Percentiles rank a stretch among this genome's conserved stretches.
Conservation (phyloP, 2,113 vertebrate genomes). For the Ailurus styani region DNA sequence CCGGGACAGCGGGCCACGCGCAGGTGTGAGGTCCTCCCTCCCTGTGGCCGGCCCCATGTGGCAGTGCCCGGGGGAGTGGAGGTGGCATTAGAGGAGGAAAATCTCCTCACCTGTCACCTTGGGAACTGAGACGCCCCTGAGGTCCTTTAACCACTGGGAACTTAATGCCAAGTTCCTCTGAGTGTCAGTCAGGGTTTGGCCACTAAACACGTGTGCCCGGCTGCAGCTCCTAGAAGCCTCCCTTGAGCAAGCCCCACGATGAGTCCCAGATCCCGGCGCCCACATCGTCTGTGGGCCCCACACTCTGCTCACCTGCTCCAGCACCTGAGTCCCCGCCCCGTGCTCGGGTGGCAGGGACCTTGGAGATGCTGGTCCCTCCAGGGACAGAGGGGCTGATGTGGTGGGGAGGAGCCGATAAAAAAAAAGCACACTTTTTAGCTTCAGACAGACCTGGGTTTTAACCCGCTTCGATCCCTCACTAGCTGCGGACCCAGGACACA, state of each 20-base stretch:
- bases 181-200: not conserved
- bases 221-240: not conserved
- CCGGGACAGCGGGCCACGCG: rapidly evolving
- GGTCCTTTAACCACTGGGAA: not conserved
- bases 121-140: not conserved
- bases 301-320: not conserved
- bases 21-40: not conserved
- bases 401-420: not conserved
- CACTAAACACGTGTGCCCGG: too few relatives aligned
- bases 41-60: not conserved
- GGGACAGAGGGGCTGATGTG: not conserved
- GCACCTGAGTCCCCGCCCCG: not conserved
- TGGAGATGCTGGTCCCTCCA: not conserved
- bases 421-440: not conserved
- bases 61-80: rapidly evolving
- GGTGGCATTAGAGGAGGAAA: too few relatives aligned
- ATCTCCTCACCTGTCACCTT: not conserved
- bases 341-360: not conserved
- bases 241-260: not conserved
- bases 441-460: not conserved
- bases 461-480: not conserved
- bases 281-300: rapidly evolving
- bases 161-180: not conserved
- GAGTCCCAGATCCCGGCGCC: too few relatives aligned
- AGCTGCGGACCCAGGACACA: not conserved